Base-by-base conservation (phyloP, 2,888 invertebrate species). In the Acronicta aceris region DNA sequence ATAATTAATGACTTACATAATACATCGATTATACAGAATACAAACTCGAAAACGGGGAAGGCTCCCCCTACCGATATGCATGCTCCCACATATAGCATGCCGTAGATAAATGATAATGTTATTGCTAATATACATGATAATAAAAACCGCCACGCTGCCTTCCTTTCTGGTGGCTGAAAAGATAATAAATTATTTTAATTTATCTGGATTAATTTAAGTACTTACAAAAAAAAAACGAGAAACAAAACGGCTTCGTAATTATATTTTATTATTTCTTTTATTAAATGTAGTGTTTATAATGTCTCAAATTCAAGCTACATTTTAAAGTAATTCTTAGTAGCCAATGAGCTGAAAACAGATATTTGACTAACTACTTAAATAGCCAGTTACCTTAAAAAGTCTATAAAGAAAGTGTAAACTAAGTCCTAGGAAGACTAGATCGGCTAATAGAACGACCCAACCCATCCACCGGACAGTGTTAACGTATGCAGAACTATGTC, bases 31-130 rank as follows among this genome's bases (percentile, higher is more conserved):
- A 88, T 55, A 15, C 83, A 67, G 60, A 90, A 91, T 45, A 85
- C 25, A 36, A 89, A 82, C 60, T 91, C 90, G 53, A 84, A 88
- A 21, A 90, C 65, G 5, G 91, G 90, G 51, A 91, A 88, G 0
- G 83, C 57, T 30, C 85, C 87, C 2, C 88, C 88, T 3, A 82
- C 55, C 0, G 67, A 58, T 8, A 88, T 46, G 54, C 90, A 90
- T 0, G 85, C 81, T 0, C 69, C 58, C 4, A 90, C 76, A 62
- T 83, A 90, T 36, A 89, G 15, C 64, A 89, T 71, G 38, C 85
- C 84, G 40, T 89, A 90, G 13, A 86, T 5, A 45, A 89, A 89
- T 7, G 90, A 87, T 2, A 86, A 27, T 3, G 74, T 0, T 15
- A 86, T 70, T 3, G 88, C 64, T 8, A 84, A 1, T 0, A 78